Evolutionary conservation across 2,113 vertebrate genomes (phyloP).

Genomic region (Axis porcinus): DNA sequence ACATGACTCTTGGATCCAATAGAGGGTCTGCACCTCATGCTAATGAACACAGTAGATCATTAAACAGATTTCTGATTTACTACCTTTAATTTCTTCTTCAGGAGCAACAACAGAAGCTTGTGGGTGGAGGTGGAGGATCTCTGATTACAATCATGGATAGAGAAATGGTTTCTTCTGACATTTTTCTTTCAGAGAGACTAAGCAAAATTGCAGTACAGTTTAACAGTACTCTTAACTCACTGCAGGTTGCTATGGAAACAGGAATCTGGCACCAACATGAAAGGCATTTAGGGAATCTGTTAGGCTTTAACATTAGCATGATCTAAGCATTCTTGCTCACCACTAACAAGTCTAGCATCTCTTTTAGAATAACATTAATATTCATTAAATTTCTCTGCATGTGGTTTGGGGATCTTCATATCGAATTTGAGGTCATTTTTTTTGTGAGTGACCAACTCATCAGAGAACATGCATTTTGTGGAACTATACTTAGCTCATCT

Average conservation of each 20-base stretch:
- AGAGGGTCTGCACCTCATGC: not conserved
- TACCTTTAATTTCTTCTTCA: constrained; percentile 39
- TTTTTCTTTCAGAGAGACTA: constrained; percentile 73
- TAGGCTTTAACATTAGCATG: constrained; percentile 63
- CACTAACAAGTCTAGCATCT: constrained; percentile 41
- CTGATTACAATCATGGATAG: constrained; percentile 56
- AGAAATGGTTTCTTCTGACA: constrained; percentile 63
- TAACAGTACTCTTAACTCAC: constrained; percentile 76
- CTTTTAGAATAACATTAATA: constrained; percentile 63
- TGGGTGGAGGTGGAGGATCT: constrained; percentile 32
- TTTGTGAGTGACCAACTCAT: not conserved
- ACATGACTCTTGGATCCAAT: not conserved
- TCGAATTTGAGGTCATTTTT: not conserved
- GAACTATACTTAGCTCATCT: constrained; percentile 14
- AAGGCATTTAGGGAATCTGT: constrained; percentile 71
- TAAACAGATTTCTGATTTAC: constrained; percentile 12
- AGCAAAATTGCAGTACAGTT: constrained; percentile 76
- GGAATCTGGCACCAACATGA: constrained; percentile 75
- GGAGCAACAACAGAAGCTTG: constrained; percentile 45
- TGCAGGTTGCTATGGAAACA: constrained; percentile 76
- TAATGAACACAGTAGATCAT: not conserved
- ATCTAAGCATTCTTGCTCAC: constrained; percentile 66
- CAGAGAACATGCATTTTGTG: not conserved
- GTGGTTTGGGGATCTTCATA: constrained; percentile 36
- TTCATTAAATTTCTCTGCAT: constrained; percentile 51